These are phyloP conservation scores for Papilio glaucus DNA, from an alignment of 1,140 invertebrate genomes.

Conservation along the genomic window DNA sequence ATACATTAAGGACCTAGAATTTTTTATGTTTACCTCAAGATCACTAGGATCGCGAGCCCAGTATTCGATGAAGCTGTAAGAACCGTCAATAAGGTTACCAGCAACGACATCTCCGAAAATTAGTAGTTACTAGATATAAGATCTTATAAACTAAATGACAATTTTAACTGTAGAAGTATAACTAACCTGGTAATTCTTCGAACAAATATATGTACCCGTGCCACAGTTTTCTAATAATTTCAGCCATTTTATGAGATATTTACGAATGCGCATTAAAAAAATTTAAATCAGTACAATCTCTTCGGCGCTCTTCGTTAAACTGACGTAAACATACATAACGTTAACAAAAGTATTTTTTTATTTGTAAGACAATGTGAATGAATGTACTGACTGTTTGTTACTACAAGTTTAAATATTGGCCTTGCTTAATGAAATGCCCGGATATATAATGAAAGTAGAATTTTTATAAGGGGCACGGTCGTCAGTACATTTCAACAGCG, in stretches of 20 bases:
- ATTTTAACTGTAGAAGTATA: no score
- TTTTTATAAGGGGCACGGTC: not conserved
- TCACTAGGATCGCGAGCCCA: no score
- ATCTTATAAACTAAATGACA: no score
- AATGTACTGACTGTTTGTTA: not conserved
- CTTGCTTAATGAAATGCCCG: not conserved
- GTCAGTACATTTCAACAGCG: not conserved
- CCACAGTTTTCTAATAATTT: conserved; percentile 49
- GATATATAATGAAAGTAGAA: not conserved
- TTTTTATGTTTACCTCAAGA: no score
- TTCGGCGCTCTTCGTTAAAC: not conserved
- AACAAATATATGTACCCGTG: conserved; percentile 51
- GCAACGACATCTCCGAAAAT: no score
- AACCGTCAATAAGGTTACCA: no score
- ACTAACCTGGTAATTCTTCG: conserved; percentile 57
- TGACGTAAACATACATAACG: not conserved
- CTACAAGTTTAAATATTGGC: not conserved
- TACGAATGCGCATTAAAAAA: not conserved
- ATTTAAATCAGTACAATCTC: not conserved
- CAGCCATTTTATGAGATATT: conserved; percentile 48
- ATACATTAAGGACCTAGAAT: no score
- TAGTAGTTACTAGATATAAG: no score
- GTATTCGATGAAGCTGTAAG: no score
- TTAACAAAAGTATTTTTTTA: not conserved
- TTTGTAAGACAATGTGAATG: not conserved